Evolutionary conservation across 2,797 vertebrate genomes (phyloP), one percentile per base, ranked within the genome.

Genomic region (Hemibagrus guttatus): DNA sequence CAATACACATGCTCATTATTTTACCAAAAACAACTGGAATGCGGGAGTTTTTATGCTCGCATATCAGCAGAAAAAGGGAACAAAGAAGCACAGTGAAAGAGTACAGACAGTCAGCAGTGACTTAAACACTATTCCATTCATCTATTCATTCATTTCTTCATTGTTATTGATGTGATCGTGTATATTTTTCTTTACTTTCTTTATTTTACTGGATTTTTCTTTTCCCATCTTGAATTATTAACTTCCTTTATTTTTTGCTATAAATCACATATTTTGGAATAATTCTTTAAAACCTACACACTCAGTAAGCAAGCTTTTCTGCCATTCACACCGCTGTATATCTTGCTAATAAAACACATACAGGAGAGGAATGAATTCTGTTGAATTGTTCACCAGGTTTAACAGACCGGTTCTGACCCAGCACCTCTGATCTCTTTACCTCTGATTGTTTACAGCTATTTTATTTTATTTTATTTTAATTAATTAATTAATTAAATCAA

Each of bases 381-480:
- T 28, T n/a, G 79, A 64, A 64, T 81, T 28, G 39, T 49, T 16
- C 39, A 49, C 14, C 23, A 35, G 5, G 35, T 63, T 59, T 8
- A 39, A 63, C 23, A 63, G 59, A 81, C 59, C 39, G 59, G 79
- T 81, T 23, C 79, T 61, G 58, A 46, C 31, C 63, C 78, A 46
- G 35, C 35, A 21, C 78, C 28, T 59, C 79, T n/a, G 6, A 49
- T 49, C 46, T 49, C 46, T 49, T 49, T 49, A 49, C 13, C 59
- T 59, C 79, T n/a, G 79, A 61, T 81, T 59, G 54, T 79, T 79
- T 56, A 39, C 0, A n/a, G n/a, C n/a, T n/a, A n/a, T n/a, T n/a
- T n/a, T n/a, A n/a, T n/a, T n/a, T n/a, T n/a, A n/a, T n/a, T n/a
- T n/a, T n/a, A n/a, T n/a, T n/a, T n/a, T n/a, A n/a, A n/a, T n/a